These are phyloP conservation scores for Medauroidea extradentata DNA, from an alignment of 1,140 invertebrate species.

Conservation along the genomic window DNA sequence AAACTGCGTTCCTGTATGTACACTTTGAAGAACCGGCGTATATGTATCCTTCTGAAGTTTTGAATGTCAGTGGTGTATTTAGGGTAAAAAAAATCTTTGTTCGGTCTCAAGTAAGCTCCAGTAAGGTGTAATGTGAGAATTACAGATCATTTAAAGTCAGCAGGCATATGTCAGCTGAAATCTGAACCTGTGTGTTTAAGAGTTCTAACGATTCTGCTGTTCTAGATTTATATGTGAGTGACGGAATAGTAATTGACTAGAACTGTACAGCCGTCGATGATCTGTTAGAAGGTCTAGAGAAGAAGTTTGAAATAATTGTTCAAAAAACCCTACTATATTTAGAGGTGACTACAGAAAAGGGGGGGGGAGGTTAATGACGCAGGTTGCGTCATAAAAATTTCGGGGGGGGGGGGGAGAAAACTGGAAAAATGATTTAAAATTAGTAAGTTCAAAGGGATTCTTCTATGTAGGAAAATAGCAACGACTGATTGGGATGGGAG, in stretches of 20 bases:
- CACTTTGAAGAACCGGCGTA: no score
- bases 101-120: background rate
- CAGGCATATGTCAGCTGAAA: background rate
- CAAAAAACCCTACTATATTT: conserved; percentile 11
- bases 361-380: no score
- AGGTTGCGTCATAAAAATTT: no score
- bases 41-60: no score
- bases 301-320: conserved; percentile 4
- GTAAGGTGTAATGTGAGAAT: background rate
- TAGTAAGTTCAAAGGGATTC: no score
- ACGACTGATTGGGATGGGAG: no score
- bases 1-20: no score
- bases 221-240: conserved; percentile 17
- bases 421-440: no score
- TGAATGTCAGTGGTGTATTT: no score
- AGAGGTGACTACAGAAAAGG: no score
- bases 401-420: no score
- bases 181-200: background rate
- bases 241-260: conserved; percentile 13
- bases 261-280: background rate
- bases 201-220: background rate
- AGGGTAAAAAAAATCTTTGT: background rate
- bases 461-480: no score
- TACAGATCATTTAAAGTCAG: background rate
- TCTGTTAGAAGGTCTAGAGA: background rate